Evolutionary conservation across 2,797 vertebrate species (phyloP).

Genomic region (Hydrolagus colliei): DNA sequence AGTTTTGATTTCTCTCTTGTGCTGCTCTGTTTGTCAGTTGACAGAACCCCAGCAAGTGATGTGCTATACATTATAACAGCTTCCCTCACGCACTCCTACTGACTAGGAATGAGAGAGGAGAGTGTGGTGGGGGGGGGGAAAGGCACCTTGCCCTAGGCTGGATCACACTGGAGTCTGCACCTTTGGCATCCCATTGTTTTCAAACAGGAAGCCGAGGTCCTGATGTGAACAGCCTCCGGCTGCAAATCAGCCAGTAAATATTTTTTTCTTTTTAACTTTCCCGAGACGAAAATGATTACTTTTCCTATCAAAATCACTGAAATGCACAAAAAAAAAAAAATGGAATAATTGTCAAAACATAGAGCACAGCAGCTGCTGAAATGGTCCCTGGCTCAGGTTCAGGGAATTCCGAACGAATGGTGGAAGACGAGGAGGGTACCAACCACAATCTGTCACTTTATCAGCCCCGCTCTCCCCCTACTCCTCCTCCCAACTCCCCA

Average conservation of each 20-base stretch:
- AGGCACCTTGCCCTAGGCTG: constrained; percentile 9
- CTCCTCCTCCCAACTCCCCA: too few relatives aligned
- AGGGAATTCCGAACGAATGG: neutral
- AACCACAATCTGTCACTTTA: too few relatives aligned
- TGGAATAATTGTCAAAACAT: too few relatives aligned
- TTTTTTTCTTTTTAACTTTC: too few relatives aligned
- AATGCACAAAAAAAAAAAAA: neutral
- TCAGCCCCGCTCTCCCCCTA: too few relatives aligned
- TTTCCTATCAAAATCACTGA: neutral
- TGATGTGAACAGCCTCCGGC: neutral
- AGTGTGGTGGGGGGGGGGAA: neutral
- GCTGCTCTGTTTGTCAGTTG: neutral
- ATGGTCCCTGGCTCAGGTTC: neutral
- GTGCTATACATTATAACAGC: constrained; percentile 1
- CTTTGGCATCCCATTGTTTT: neutral
- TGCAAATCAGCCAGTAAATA: neutral
- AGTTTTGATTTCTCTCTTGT: neutral
- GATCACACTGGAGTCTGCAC: neutral
- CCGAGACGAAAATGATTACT: too few relatives aligned
- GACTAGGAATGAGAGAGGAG: neutral
- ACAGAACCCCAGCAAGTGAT: neutral
- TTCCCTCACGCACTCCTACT: neutral
- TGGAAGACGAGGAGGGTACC: too few relatives aligned
- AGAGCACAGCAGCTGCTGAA: neutral
- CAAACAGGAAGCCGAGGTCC: neutral